Percentiles rank a stretch among this genome's conserved stretches.
Evolutionary conservation across 2,113 vertebrate genomes (phyloP).

Genomic region (Chaetorhynchus papuensis): DNA sequence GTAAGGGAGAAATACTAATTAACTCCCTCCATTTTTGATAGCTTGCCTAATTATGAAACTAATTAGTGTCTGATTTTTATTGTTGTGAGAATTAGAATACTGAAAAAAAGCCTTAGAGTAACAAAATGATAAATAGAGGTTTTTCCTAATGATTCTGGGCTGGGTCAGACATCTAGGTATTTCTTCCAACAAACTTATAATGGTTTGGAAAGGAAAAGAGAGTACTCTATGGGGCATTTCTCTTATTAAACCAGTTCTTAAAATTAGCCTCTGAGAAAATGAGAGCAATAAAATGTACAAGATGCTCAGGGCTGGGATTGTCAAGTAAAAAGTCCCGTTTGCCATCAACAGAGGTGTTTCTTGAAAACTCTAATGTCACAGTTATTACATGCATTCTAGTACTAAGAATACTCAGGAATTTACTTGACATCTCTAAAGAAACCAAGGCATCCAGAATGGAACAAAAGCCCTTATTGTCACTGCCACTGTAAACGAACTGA

Average conservation of each 20-base stretch:
- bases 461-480: background rate
- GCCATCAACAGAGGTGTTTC: background rate
- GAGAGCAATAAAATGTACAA: background rate
- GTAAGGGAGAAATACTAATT: conserved; percentile 24
- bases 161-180: background rate
- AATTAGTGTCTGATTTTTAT: conserved; percentile 43
- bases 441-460: background rate
- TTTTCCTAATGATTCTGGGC: background rate
- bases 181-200: background rate
- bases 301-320: background rate
- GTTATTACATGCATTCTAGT: background rate
- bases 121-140: background rate
- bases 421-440: background rate
- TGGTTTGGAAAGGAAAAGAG: background rate
- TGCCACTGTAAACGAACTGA: background rate
- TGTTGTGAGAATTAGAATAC: conserved; percentile 18
- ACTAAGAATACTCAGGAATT: background rate
- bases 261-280: background rate
- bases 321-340: background rate
- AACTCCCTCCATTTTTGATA: background rate
- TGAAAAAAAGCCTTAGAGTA: background rate
- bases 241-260: background rate
- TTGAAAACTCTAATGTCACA: background rate
- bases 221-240: background rate
- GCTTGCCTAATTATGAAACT: conserved; percentile 37